phyloP scores from a whole-genome alignment of 2,113 vertebrate genomes.

The Silurus glanis region DNA sequence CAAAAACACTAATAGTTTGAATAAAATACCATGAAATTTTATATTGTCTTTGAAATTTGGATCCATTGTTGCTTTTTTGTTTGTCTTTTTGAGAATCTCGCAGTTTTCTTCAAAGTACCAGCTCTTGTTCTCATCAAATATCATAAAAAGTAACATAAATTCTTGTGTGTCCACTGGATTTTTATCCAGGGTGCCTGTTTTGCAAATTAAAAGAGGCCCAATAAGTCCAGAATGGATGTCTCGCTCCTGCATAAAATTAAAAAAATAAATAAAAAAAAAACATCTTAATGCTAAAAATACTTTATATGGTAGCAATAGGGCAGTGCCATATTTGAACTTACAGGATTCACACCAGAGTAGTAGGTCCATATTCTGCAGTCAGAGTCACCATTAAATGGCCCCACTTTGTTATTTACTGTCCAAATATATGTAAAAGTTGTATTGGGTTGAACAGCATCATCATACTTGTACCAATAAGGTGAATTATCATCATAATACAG shows the following conservation, averaged over 20 bases:
- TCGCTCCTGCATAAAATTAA: constrained; percentile 76
- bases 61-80: constrained; percentile 47
- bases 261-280: constrained; percentile 12
- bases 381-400: constrained; percentile 73
- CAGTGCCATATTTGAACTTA: constrained; percentile 64
- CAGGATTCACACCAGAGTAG: constrained; percentile 88
- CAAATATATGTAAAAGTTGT: constrained; percentile 85
- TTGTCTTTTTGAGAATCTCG: constrained; percentile 63
- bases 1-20: not conserved
- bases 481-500: constrained; percentile 83
- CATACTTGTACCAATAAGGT: constrained; percentile 80
- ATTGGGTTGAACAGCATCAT: constrained; percentile 81
- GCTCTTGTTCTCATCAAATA: constrained; percentile 92
- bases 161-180: constrained; percentile 66
- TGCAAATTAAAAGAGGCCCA: constrained; percentile 89
- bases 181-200: constrained; percentile 74
- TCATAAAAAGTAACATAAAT: constrained; percentile 90
- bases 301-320: not conserved
- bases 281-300: not conserved
- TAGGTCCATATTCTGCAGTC: constrained; percentile 89
- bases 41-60: constrained; percentile 66
- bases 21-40: constrained; percentile 80
- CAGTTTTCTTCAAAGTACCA: constrained; percentile 84
- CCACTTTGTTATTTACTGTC: constrained; percentile 73
- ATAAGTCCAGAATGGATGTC: constrained; percentile 91